Evolutionary conservation across 2,797 vertebrate genomes (phyloP).

Genomic region (Octomys mimax): DNA sequence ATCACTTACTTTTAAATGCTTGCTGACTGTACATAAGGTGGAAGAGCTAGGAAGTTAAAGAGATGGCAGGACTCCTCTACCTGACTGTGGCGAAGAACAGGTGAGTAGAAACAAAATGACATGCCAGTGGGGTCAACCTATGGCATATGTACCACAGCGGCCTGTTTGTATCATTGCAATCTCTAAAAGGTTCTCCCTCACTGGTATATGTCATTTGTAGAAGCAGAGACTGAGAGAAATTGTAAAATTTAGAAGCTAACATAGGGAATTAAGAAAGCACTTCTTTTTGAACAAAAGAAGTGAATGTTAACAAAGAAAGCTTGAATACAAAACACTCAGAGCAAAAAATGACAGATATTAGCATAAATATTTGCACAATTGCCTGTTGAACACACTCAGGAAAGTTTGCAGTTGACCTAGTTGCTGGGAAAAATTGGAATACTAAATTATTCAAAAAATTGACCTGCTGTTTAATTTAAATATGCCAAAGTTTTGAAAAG

Average conservation of each 20-base stretch:
- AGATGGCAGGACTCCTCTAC: background rate
- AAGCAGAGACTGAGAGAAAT: slow-evolving; percentile 64
- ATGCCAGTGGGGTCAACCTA: background rate
- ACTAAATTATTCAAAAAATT: slow-evolving; percentile 61
- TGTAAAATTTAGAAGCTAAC: slow-evolving; percentile 61
- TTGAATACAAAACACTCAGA: slow-evolving; percentile 49
- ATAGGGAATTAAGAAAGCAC: slow-evolving; percentile 66
- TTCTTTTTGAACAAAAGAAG: slow-evolving; percentile 74
- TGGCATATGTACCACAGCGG: background rate
- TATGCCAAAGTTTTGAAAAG: slow-evolving; percentile 53
- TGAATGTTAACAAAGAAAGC: slow-evolving; percentile 70
- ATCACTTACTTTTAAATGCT: slow-evolving; percentile 55
- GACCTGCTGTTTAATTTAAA: slow-evolving; percentile 63
- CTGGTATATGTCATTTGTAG: slow-evolving; percentile 28
- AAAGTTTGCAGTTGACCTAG: slow-evolving; percentile 55
- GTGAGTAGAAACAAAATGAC: background rate
- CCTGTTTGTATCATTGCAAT: background rate
- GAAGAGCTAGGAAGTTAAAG: slow-evolving; percentile 51
- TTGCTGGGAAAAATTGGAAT: background rate
- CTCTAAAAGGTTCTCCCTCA: background rate
- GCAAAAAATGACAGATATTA: slow-evolving; percentile 44
- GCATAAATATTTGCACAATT: slow-evolving; percentile 34
- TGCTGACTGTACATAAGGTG: slow-evolving; percentile 46
- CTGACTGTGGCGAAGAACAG: slow-evolving; percentile 16
- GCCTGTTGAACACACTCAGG: slow-evolving; percentile 11